Conservation (phyloP, 2,113 vertebrate species). For the Sula dactylatra region DNA sequence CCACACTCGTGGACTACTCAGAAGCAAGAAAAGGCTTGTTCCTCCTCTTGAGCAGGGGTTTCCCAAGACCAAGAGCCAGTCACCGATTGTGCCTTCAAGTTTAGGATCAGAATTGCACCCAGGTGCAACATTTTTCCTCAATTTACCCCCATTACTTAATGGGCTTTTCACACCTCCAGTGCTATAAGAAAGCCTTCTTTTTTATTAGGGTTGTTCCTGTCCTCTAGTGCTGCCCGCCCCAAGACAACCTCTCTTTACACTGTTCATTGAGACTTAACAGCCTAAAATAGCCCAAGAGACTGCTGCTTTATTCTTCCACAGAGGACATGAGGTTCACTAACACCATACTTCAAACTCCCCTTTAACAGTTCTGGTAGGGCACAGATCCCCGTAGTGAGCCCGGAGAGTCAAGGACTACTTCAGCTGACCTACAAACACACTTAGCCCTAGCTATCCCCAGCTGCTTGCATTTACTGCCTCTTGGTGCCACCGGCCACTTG, state of each 20-base stretch:
- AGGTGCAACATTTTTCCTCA: background rate
- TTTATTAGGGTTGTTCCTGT: background rate
- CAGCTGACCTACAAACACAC: background rate
- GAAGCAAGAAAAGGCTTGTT: background rate
- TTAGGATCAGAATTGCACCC: background rate
- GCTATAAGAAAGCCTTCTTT: background rate
- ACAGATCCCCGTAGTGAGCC: accelerated
- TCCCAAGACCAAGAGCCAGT: background rate
- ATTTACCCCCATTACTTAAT: background rate
- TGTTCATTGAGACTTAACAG: background rate
- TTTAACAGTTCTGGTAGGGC: background rate
- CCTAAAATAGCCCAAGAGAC: background rate
- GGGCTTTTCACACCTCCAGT: background rate
- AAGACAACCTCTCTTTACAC: background rate
- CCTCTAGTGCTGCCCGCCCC: background rate
- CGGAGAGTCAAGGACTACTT: background rate
- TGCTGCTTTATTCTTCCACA: background rate
- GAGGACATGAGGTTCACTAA: background rate
- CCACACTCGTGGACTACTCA: background rate
- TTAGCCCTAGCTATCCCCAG: background rate
- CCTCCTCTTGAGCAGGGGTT: background rate
- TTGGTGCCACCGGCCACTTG: background rate
- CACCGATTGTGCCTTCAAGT: background rate
- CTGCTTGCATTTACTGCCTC: background rate
- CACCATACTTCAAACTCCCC: background rate